Base-by-base conservation (phyloP, 2,797 vertebrate species). In the Dermochelys coriacea region DNA sequence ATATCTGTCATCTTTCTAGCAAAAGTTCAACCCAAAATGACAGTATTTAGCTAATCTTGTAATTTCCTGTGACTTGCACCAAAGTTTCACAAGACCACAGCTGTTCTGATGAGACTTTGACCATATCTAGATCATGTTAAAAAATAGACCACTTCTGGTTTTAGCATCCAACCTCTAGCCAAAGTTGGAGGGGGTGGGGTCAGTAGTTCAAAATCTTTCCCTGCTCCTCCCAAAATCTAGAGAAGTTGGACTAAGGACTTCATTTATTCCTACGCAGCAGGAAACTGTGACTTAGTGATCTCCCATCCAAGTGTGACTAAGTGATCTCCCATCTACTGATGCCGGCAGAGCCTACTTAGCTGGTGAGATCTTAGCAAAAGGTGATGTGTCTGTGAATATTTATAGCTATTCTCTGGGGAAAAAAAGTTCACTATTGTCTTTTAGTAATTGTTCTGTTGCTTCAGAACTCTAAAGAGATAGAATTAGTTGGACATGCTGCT, bases 401-500 rank as follows among this genome's bases (percentile, higher is more conserved):
- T 61, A 78, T 78, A 83, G 61, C 1, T 29, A 10, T 80, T 87
- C 71, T 86, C 88, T 80, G 59, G 27, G 85, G 75, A 82, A 84
- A 29, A 51, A 51, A 37, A 49, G 25, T 78, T 90, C 50, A 47
- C 14, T 61, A 15, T 74, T 91, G 47, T 57, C 55, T 11, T 96
- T 95, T 82, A 75, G 25, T 14, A 86, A 25, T 90, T 93, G 83
- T 92, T 94, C 77, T 52, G 12, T 31, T 0, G 2, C n/a, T 75
- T 92, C 78, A 80, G 41, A 90, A 86, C 34, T 88, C 74, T 27
- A 95, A 91, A 93, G 84, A 81, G 52, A 88, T 80, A 80, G 25
- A 90, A 95, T 96, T 90, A 89, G 93, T 96, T 95, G 90, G 93
- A 57, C 57, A 50, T 37, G 51, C n/a, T 84, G 85, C 57, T 91